These are phyloP conservation scores for Darevskia mixta DNA, from an alignment of 2,797 vertebrate genomes.

Conservation along the genomic window DNA sequence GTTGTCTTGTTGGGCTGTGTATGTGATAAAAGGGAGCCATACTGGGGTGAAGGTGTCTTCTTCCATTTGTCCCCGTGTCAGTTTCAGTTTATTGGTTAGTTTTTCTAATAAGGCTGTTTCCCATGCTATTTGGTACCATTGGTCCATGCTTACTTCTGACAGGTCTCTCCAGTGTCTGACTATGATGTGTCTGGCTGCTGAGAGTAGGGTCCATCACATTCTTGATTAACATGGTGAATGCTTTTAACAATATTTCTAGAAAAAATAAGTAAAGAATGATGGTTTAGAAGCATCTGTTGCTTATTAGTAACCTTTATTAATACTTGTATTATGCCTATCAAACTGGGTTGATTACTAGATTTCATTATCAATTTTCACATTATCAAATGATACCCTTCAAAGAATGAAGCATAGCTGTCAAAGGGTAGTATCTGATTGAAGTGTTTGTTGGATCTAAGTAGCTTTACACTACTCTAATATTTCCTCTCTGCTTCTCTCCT, in stretches of 20 bases:
- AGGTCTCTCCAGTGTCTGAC: no score
- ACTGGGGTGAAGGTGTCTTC: no score
- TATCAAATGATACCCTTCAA: not conserved
- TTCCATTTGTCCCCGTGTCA: no score
- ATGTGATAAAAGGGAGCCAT: no score
- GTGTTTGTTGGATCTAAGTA: constrained; percentile 38
- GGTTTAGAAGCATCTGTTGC: not conserved
- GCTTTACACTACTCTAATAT: constrained; percentile 32
- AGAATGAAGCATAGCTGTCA: not conserved
- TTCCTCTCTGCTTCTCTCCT: constrained; percentile 26
- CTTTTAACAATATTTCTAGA: not conserved
- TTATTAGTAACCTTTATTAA: not conserved
- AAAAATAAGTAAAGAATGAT: not conserved
- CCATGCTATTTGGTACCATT: no score
- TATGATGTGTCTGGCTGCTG: no score
- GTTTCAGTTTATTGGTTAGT: no score
- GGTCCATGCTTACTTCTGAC: no score
- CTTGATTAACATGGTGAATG: not conserved
- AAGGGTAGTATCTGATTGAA: not conserved
- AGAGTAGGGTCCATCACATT: not conserved
- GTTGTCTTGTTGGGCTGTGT: no score
- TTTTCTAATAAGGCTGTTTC: no score
- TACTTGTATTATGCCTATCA: not conserved
- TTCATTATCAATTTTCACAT: not conserved
- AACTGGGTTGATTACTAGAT: not conserved